Base-by-base conservation (phyloP, 2,113 vertebrate genomes). In the Atractosteus spatula region DNA sequence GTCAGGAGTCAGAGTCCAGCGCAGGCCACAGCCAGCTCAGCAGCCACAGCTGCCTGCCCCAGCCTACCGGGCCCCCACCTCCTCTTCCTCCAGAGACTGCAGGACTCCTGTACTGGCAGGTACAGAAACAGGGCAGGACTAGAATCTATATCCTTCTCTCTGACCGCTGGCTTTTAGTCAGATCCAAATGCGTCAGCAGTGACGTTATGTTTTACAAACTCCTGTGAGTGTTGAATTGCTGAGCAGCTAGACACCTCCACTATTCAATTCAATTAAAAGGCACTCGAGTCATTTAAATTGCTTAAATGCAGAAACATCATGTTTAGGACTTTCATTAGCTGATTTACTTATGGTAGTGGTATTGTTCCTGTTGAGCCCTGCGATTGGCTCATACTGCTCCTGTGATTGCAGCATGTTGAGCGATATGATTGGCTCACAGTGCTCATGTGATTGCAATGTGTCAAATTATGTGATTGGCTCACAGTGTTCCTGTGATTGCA, bases 91-190 rank as follows among this genome's bases (percentile, higher is more conserved):
- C 90, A 93, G 75, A 87, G 89, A 77, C 74, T 94, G 70, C 90
- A 94, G 82, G 92, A 93, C 68, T 83, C 92, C 70, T 79, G 89
- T n/a, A 85, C 82, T 71, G 87, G 87, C 78, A 94, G 88, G 94
- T 94, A 81, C 0, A 11, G 3, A 44, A 45, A 29, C 3, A 41
- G 8, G 29, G 29, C 29, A 29, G 29, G 29, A 29, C 29, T 29
- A 29, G 29, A 29, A 29, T 29, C 29, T 29, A 1, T 29, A 29
- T 29, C 29, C 29, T 29, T 29, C 29, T 29, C 29, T 29, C 29
- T 29, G 29, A 29, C 29, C 29, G 29, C 29, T 29, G 29, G 29
- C 29, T 29, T 29, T 29, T 29, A 29, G 29, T 29, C 29, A 29
- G 29, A 29, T 29, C 29, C 29, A 29, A 29, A 29, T 29, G 29